Base-by-base conservation (phyloP, 2,888 invertebrate species). In the Eulithis testata region DNA sequence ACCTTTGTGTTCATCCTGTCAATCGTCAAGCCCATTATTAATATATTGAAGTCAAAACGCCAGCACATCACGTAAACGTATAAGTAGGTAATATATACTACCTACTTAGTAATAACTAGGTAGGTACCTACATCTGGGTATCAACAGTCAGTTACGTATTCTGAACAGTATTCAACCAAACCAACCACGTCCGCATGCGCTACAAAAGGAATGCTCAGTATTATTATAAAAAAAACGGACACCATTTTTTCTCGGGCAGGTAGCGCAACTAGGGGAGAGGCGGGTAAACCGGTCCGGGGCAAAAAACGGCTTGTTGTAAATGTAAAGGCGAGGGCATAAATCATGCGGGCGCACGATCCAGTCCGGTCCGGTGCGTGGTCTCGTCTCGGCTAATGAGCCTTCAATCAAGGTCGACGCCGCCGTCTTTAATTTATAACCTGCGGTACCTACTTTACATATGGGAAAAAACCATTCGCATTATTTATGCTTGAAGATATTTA, bases 21-120 rank as follows among this genome's bases (percentile, higher is more conserved):
- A 82, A 83, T n/a, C n/a, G 21, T 21, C 1, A 21, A 21, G 83
- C 86, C 88, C 90, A 92, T 91, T 91, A 21, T 21, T 91, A 92
- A 90, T 89, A 88, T 90, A 91, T 92, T 90, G 89, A 89, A 90
- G 88, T 89, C 84, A 88, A 90, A 87, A 82, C 83, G 84, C 83
- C 83, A 82, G 83, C 89, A 80, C 84, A 84, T 90, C 91, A 92
- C 90, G 90, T 91, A 80, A 8, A 11, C 21, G 21, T 21, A 21
- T 21, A 21, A 21, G 21, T 21, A 21, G 21, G 21, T 21, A 21
- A 21, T 21, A 9, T 31, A 3, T 5, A 31, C 5, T 40, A 40
- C 40, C n/a, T n/a, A n/a, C 21, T 21, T 21, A 21, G 21, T 21
- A 21, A 21, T 21, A 21, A 21, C 2, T 21, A 21, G 21, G 21